These are phyloP conservation scores for Scyliorhinus canicula DNA, from an alignment of 2,797 vertebrate genomes.

Conservation along the genomic window DNA sequence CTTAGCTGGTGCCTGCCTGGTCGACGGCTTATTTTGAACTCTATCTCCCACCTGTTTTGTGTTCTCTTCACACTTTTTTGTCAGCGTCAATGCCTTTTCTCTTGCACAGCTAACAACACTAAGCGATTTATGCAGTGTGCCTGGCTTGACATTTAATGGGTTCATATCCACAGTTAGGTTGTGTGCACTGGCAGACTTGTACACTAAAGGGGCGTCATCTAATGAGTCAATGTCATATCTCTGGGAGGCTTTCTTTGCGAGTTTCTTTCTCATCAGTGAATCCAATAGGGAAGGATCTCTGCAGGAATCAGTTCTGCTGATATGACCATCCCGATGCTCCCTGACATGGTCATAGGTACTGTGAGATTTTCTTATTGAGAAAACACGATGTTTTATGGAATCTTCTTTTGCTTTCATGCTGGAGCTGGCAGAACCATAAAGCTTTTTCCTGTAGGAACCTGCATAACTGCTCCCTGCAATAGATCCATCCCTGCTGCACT, in stretches of 20 bases:
- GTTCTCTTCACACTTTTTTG: constrained; percentile 54
- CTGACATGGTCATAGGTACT: constrained; percentile 58
- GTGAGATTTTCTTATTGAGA: constrained; percentile 60
- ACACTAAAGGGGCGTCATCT: constrained; percentile 65
- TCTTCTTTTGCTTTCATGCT: constrained; percentile 53
- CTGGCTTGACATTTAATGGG: constrained; percentile 56
- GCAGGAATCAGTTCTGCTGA: constrained; percentile 38
- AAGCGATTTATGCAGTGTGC: constrained; percentile 77
- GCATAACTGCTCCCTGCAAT: constrained; percentile 52
- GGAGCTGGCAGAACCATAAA: constrained; percentile 48
- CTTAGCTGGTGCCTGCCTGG: constrained; percentile 29
- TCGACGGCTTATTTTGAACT: constrained; percentile 32
- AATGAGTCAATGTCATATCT: constrained; percentile 65
- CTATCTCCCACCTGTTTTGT: constrained; percentile 39
- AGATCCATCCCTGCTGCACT: constrained; percentile 63
- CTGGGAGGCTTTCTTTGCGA: constrained; percentile 49
- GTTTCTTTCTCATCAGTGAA: constrained; percentile 55
- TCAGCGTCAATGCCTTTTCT: constrained; percentile 54
- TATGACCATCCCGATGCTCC: constrained; percentile 44
- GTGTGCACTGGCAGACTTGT: constrained; percentile 83
- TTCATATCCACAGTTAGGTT: constrained; percentile 69
- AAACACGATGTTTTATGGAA: constrained; percentile 53
- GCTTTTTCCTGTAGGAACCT: constrained; percentile 55
- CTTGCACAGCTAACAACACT: constrained; percentile 56
- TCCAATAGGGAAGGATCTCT: constrained; percentile 52